phyloP scores from a whole-genome alignment of 2,888 invertebrate genomes.

The Cetonia aurata region DNA sequence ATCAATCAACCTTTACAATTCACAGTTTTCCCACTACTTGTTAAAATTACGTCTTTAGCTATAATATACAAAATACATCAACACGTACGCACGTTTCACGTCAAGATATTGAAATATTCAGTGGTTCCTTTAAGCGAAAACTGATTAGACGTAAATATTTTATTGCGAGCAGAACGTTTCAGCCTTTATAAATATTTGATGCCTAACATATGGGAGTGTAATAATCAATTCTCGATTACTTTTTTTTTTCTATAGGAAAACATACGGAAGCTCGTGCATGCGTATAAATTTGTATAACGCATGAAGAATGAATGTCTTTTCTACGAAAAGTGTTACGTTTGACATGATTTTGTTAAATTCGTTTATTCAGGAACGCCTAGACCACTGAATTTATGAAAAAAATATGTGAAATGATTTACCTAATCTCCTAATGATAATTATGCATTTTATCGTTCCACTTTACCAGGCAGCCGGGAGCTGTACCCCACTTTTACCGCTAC shows the following conservation, averaged over 20 bases:
- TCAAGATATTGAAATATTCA: conserved; percentile 15
- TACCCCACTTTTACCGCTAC: no score
- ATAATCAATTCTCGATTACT: conserved; percentile 9
- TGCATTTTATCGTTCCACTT: no score
- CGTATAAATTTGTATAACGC: not conserved
- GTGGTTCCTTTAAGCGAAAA: conserved; percentile 5
- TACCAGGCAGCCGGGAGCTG: no score
- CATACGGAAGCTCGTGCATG: not conserved
- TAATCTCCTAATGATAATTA: no score
- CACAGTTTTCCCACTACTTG: no score
- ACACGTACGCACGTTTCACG: not conserved
- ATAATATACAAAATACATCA: no score
- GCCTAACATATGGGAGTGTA: conserved; percentile 14
- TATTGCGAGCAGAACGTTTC: conserved; percentile 2
- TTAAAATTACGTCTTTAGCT: no score
- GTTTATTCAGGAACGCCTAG: no score
- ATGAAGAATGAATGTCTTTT: not conserved
- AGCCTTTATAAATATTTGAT: conserved; percentile 29
- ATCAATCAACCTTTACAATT: no score
- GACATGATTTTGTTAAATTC: not conserved
- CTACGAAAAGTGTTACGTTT: not conserved
- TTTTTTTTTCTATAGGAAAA: conserved; percentile 11
- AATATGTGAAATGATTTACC: no score
- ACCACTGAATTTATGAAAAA: no score
- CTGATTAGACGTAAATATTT: conserved; percentile 33